Evolutionary conservation across 2,888 invertebrate genomes (phyloP), one percentile per base, ranked within the genome.

Genomic region (Volucella zonaria): DNA sequence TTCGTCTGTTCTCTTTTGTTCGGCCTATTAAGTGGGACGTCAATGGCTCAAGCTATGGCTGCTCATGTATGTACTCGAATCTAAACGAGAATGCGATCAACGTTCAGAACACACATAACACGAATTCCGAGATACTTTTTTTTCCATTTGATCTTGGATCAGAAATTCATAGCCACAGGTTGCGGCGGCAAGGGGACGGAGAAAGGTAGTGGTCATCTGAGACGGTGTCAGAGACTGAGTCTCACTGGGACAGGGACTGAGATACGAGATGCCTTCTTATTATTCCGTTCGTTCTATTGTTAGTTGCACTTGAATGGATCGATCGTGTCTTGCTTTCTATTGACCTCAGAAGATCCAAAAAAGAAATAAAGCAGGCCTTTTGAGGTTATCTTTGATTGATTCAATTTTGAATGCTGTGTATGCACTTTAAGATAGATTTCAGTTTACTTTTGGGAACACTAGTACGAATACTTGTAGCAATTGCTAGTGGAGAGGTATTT

Each of bases 241-340:
- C 31, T 6, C 31, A 31, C 6, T 1, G n/a, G n/a, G n/a, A n/a
- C 31, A 6, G 4, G 4, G 31, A 31, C 31, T 31, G 14, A 31
- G 31, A 23, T 45, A 45, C 40, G 56, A 64, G 43, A 49, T 51
- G 66, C 51, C 31, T 31, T 31, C 31, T 75, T 75, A 67, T 59
- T 67, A 59, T 75, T 75, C 58, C 45, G 58, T 49, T 43, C 66
- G 58, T 31, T 61, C 59, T 51, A 61, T 76, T 76, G 76, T 76
- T 42, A 38, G 18, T 68, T 68, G 61, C 45, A 59, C 59, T 76
- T 51, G 18, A 68, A 6, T 51, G 31, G 45, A 64, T 75, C 42
- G 66, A 51, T 76, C 76, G 76, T 76, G 76, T 61, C 76, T 76
- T 76, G 76, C 52, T 61, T 67, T 76, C 61, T 43, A 52, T 52